These are phyloP conservation scores for Tamias sibiricus DNA, from an alignment of 2,113 vertebrate species.

Conservation along the genomic window DNA sequence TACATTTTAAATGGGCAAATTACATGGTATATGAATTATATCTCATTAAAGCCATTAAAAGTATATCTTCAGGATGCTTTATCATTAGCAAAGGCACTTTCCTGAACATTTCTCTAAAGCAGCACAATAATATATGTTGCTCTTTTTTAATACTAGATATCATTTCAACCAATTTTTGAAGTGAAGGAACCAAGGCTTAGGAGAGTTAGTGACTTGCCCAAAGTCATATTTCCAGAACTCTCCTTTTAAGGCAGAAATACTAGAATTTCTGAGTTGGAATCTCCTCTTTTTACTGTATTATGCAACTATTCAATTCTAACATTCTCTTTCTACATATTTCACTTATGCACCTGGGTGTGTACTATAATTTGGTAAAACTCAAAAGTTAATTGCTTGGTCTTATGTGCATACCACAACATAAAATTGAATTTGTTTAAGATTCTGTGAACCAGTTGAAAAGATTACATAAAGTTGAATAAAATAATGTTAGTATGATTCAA, in stretches of 20 bases:
- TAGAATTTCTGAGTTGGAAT: background rate
- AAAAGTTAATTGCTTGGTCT: background rate
- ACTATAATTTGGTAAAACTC: background rate
- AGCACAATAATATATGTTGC: background rate
- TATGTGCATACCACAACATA: background rate
- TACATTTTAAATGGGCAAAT: background rate
- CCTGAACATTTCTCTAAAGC: background rate
- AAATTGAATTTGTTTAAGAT: background rate
- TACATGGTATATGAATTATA: background rate
- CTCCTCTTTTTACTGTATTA: background rate
- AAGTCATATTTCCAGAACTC: background rate
- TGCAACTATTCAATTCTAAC: background rate
- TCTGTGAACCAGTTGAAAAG: background rate
- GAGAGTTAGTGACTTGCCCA: background rate
- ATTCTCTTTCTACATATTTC: background rate
- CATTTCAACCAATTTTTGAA: constrained; percentile 14
- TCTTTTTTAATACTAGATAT: background rate
- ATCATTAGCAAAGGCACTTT: background rate
- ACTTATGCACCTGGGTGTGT: background rate
- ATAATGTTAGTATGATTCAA: background rate
- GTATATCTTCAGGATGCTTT: background rate
- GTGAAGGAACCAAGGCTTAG: background rate
- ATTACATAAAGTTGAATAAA: background rate
- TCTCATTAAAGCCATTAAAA: background rate
- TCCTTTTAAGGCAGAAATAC: too few species aligned